Evolutionary conservation across 2,113 vertebrate species (phyloP).

Genomic region (Hyperopisus bebe): DNA sequence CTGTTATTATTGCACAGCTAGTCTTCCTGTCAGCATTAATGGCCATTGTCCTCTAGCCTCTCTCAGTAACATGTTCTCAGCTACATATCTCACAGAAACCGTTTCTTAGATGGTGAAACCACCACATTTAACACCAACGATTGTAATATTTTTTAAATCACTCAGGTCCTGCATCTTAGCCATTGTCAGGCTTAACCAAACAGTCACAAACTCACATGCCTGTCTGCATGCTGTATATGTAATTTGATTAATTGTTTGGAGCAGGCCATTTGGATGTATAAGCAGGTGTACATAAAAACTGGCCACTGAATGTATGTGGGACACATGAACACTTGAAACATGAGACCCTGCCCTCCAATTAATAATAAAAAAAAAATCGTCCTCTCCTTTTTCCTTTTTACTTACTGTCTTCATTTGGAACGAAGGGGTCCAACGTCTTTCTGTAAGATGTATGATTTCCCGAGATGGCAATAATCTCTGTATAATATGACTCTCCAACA

Average conservation of each 20-base stretch:
- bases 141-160: background rate
- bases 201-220: background rate
- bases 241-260: background rate
- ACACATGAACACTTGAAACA: background rate
- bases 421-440: fast-evolving
- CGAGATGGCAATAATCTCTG: background rate
- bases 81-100: background rate
- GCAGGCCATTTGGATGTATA: background rate
- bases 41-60: background rate
- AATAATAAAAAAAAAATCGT: background rate
- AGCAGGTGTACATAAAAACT: background rate
- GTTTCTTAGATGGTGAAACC: background rate
- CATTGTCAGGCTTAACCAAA: background rate
- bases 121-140: background rate
- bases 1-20: background rate
- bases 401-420: conserved; percentile 39
- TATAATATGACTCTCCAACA: fast-evolving
- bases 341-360: background rate
- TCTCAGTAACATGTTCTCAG: background rate
- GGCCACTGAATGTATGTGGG: background rate
- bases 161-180: background rate
- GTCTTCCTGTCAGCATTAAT: background rate
- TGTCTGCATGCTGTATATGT: background rate
- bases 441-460: background rate
- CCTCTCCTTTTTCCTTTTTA: background rate